Evolutionary conservation across 2,888 invertebrate genomes (phyloP), one percentile per base, ranked within the genome.

Genomic region (Ophion ellenae): DNA sequence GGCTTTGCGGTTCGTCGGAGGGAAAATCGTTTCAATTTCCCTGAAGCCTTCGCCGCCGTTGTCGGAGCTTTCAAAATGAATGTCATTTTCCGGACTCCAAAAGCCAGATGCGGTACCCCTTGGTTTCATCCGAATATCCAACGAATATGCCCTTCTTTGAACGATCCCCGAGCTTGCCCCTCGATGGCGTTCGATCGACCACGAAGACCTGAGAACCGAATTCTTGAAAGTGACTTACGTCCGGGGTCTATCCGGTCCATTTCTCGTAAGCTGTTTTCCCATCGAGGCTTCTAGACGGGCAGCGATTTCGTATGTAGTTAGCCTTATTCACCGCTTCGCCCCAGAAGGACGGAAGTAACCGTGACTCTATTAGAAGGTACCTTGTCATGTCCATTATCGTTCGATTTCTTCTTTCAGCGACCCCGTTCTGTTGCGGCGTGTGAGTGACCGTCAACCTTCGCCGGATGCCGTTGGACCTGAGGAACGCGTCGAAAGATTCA

Each of bases 341-440:
- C 81, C 84, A 87, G 61, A 61, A 61, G 20, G 36, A 36, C 5
- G 36, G 36, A 3, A 5, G 36, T 7, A 36, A 36, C 20, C 61
- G 20, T 9, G 24, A 61, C 5, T 61, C n/a, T 61, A 61, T 61
- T n/a, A 61, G 61, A 9, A 61, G 61, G n/a, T 24, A 61, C 9
- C 61, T 82, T 5, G 90, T 89, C 75, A 83, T 86, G 20, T 91
- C 90, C 47, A 90, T 87, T 0, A 92, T 74, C 17, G 90, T 91
- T 2, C 89, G 80, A 36, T 91, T 91, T 64, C 89, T 85, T 24
- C 91, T 80, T 75, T 93, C 91, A 6, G 91, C 89, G 5, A 87
- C 78, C 0, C 90, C 92, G 86, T 91, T 92, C 20, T 90, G 89
- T 77, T 91, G 88, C 0, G 90, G 91, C 3, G 77, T 67, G 40